Base-by-base conservation (phyloP, 2,797 vertebrate genomes). In the Pipistrellus pipistrellus region DNA sequence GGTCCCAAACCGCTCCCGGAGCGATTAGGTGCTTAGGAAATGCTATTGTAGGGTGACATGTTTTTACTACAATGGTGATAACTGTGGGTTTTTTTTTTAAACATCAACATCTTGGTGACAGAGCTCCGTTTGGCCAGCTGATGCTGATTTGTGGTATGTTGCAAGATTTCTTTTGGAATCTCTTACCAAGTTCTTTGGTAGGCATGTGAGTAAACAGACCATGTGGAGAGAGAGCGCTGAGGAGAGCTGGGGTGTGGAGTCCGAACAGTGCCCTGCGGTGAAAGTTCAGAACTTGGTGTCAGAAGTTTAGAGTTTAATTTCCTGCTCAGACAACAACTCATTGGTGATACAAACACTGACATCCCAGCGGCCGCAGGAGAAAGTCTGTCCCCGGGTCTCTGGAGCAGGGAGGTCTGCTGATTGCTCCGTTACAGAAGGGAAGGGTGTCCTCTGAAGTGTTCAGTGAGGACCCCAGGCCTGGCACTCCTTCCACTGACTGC, bases 241-340 rank as follows among this genome's bases (percentile, higher is more conserved):
- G 13, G 38, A 41, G 87, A 46, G 51, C 27, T 46, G 27, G 64
- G 73, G 32, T 44, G 32, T 78, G 75, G 78, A 85, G 66, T 77
- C 92, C 18, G 75, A 80, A 76, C 4, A 5, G 27, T 48, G 78
- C 48, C 81, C 64, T 76, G 48, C 66, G 44, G 82, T 83, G 10
- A 82, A 55, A 85, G 87, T 44, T 81, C 18, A 94, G 89, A 84
- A 86, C 71, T 92, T 48, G 21, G 93, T 96, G 78, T 95, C 93
- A 96, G 88, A 94, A 94, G 85, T 95, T 97, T 86, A 94, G 69
- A 93, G 84, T 90, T 95, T 88, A 94, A 95, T 96, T 96, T 97
- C 94, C 94, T 95, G 41, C 59, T 94, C 82, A 68, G 81, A 78
- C 94, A 88, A 84, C 93, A 95, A 88, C 64, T 82, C 84, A 88